phyloP scores from a whole-genome alignment of 2,113 vertebrate genomes.

The Petromus typicus region DNA sequence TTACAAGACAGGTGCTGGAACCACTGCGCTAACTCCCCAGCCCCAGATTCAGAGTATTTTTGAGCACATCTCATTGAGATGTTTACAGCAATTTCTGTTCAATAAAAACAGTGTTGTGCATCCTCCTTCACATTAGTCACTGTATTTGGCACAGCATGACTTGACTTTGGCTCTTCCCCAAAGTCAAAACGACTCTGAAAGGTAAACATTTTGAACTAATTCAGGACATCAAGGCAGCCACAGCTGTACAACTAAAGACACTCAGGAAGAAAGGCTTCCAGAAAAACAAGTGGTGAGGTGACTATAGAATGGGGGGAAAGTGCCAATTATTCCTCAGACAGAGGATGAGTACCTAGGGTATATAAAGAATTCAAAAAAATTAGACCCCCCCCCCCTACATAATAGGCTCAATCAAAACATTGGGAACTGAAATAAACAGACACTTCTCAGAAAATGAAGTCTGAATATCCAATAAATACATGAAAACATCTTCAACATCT shows the following conservation, averaged over 20 bases:
- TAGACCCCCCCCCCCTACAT: neutral
- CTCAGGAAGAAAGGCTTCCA: neutral
- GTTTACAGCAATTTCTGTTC: neutral
- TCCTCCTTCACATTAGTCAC: neutral
- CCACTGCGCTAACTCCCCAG: too few relatives aligned
- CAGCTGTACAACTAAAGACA: neutral
- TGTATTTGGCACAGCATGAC: neutral
- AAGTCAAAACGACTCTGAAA: neutral
- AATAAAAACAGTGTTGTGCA: neutral
- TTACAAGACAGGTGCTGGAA: too few relatives aligned
- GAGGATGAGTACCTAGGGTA: neutral
- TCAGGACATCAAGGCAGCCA: neutral
- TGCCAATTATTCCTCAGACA: neutral
- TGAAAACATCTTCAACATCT: neutral
- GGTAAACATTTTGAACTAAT: neutral
- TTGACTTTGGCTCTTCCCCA: neutral
- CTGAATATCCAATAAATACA: neutral
- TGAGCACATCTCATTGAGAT: neutral
- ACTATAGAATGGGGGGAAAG: neutral
- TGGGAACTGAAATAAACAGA: neutral
- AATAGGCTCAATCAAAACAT: neutral
- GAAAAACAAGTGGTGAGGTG: neutral
- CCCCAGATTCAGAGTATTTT: too few relatives aligned
- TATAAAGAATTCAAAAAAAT: neutral
- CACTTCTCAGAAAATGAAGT: neutral